These are phyloP conservation scores for Gymnoscelis rufifasciata DNA, from an alignment of 2,888 invertebrate genomes.

Conservation along the genomic window DNA sequence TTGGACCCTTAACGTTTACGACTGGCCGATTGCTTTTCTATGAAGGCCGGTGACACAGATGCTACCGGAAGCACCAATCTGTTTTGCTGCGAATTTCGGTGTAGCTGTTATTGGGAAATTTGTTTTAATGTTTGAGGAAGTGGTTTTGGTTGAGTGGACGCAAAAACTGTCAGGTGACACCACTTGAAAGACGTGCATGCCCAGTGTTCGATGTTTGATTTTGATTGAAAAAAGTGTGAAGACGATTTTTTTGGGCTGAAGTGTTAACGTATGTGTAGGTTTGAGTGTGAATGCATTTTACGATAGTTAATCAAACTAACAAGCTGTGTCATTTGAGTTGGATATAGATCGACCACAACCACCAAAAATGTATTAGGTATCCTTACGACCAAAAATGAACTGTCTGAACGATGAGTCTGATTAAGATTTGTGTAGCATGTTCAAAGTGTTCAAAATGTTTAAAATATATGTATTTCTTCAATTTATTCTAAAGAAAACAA, in stretches of 20 bases:
- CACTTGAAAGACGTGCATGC: conserved; percentile 6
- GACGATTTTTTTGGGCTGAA: background rate
- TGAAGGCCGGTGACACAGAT: conserved; percentile 74
- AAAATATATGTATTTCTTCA: too few relatives aligned
- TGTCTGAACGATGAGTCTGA: too few relatives aligned
- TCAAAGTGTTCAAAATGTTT: too few relatives aligned
- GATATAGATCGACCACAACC: too few relatives aligned
- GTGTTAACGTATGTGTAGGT: conserved; percentile 7
- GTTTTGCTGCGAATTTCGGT: conserved; percentile 47
- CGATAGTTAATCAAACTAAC: background rate
- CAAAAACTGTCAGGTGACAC: conserved; percentile 18
- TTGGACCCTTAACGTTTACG: conserved; percentile 81
- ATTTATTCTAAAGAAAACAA: too few relatives aligned
- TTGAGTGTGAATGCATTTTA: background rate
- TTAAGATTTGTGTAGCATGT: too few relatives aligned
- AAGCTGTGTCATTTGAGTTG: background rate
- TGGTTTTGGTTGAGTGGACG: conserved; percentile 31
- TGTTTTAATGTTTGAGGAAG: conserved; percentile 9
- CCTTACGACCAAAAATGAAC: too few relatives aligned
- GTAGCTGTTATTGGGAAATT: conserved; percentile 23
- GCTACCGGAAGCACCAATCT: conserved; percentile 56
- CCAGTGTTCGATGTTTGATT: too few relatives aligned
- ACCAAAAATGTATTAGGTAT: too few relatives aligned
- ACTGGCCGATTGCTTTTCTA: conserved; percentile 82
- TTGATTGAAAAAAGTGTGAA: background rate